Conservation (phyloP, 2,797 vertebrate species). For the Urocyon cinereoargenteus region DNA sequence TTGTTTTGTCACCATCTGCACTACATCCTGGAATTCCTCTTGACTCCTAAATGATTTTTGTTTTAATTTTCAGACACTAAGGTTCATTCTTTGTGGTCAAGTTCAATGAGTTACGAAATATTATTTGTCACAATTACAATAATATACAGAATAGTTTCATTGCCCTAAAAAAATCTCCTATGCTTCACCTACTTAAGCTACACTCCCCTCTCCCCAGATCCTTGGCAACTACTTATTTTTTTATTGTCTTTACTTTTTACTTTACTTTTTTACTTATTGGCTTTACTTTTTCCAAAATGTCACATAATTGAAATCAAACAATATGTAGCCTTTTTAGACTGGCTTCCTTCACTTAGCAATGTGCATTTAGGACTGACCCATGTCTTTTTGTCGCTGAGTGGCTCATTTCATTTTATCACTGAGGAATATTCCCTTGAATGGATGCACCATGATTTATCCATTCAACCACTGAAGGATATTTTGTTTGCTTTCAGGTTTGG, state of each 20-base stretch:
- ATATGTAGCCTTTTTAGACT: not conserved
- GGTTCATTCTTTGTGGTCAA: not conserved
- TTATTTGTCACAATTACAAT: not conserved
- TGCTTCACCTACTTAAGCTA: not conserved
- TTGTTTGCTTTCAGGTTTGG: not conserved
- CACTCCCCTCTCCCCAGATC: not conserved
- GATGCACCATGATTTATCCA: not conserved
- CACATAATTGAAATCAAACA: not conserved
- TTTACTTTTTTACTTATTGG: too few species aligned
- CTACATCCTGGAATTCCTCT: not conserved
- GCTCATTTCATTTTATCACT: not conserved
- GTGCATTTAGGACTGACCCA: not conserved
- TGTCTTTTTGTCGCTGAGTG: not conserved
- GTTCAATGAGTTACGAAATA: not conserved
- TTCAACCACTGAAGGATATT: not conserved
- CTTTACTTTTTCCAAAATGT: not conserved
- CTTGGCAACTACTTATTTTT: not conserved
- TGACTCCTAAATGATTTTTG: conserved; percentile 21
- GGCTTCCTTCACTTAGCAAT: not conserved
- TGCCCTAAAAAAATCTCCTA: not conserved
- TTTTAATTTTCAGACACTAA: not conserved
- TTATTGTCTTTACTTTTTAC: conserved; percentile 18
- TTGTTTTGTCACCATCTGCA: not conserved
- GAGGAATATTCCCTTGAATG: not conserved
- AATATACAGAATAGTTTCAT: not conserved